These are phyloP conservation scores for Hyla sarda DNA, from an alignment of 2,113 vertebrate genomes.

Conservation along the genomic window DNA sequence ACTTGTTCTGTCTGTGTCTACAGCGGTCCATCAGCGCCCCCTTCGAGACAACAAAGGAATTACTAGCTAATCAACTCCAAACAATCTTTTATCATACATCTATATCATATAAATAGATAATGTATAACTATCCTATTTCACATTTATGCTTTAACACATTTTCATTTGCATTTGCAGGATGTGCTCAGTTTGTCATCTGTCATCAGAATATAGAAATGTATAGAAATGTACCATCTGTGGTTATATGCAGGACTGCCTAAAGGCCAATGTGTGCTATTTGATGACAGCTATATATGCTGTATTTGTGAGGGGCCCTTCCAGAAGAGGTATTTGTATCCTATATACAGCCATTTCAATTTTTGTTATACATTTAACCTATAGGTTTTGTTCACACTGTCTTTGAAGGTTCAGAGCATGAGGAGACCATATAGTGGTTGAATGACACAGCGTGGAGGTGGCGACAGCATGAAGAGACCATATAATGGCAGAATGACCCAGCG, in stretches of 20 bases:
- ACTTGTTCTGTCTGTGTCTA: not conserved
- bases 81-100: not conserved
- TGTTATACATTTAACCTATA: no score
- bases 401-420: no score
- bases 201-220: not conserved
- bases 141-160: not conserved
- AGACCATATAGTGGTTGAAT: no score
- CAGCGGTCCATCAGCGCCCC: not conserved
- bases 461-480: no score
- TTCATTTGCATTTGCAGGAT: not conserved
- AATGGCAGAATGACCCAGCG: no score
- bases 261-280: no score
- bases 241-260: not conserved
- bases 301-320: no score
- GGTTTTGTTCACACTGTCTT: no score
- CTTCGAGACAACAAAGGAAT: not conserved
- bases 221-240: not conserved
- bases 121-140: not conserved
- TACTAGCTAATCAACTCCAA: not conserved
- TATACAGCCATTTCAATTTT: no score
- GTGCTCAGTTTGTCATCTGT: not conserved
- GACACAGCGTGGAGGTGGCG: no score
- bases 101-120: not conserved
- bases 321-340: no score
- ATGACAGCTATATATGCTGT: no score